Percentiles rank a stretch among this genome's conserved stretches.
Conservation (phyloP, 37 sponge, comb jelly and placozoan genomes). For the Cliona cf. orientalis region DNA sequence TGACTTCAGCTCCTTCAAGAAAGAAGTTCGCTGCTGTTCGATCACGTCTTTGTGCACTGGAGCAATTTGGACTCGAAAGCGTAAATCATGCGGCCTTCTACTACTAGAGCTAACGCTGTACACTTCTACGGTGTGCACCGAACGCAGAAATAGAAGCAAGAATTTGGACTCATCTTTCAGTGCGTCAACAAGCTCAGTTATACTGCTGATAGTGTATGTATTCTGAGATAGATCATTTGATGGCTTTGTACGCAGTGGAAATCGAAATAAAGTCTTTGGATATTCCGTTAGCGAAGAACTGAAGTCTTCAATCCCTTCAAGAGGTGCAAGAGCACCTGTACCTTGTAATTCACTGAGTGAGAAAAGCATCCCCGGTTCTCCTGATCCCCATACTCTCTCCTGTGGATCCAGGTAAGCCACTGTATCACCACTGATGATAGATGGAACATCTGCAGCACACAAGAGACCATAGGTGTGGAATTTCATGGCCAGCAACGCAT, state of each 20-base stretch:
- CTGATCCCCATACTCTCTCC: slow-evolving; percentile 28
- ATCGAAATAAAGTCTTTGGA: slow-evolving; percentile 44
- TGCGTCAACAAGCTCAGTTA: slow-evolving; percentile 21
- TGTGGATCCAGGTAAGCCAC: slow-evolving; percentile 46
- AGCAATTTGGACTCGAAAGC: not conserved
- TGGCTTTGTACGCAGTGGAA: slow-evolving; percentile 50
- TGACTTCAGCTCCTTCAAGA: not conserved
- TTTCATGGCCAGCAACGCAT: too few relatives aligned
- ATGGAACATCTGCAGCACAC: slow-evolving; percentile 26
- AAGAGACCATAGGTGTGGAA: too few relatives aligned
- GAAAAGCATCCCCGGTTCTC: slow-evolving; percentile 25
- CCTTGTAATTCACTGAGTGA: not conserved
- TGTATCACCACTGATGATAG: slow-evolving; percentile 32
- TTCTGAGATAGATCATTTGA: slow-evolving; percentile 25
- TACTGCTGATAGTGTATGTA: slow-evolving; percentile 17
- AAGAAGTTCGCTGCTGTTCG: not conserved
- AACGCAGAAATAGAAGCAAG: slow-evolving; percentile 46
- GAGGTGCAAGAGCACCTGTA: not conserved
- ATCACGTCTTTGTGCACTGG: not conserved
- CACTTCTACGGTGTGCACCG: slow-evolving; percentile 27
- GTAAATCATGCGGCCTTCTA: not conserved
- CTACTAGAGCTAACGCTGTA: not conserved
- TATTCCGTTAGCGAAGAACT: not conserved
- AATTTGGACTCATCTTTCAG: slow-evolving; percentile 46
- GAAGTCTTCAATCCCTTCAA: slow-evolving; percentile 30